These are phyloP conservation scores for Cheilosia urbana DNA, from an alignment of 2,888 invertebrate species.

Conservation along the genomic window DNA sequence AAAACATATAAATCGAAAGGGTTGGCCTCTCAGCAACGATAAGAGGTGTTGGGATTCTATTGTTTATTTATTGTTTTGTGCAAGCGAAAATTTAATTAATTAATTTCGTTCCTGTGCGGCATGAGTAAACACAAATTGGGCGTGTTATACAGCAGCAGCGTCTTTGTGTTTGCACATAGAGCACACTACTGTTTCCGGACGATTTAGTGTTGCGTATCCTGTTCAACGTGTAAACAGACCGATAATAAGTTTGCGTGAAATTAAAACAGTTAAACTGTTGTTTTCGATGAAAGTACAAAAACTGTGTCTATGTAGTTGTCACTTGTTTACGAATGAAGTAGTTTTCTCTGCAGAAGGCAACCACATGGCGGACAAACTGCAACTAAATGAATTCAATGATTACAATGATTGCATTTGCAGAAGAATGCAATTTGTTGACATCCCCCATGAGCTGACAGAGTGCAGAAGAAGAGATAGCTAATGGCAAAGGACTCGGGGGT, in stretches of 20 bases:
- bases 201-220: slow-evolving; percentile 37
- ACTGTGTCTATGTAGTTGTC: background rate
- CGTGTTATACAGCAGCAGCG: background rate
- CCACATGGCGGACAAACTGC: slow-evolving; percentile 7
- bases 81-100: slow-evolving; percentile 61
- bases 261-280: slow-evolving; percentile 38
- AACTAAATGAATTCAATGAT: slow-evolving; percentile 30
- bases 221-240: slow-evolving; percentile 47
- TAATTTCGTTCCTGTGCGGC: slow-evolving; percentile 49
- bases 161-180: background rate
- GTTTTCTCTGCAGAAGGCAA: too few species aligned
- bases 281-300: background rate
- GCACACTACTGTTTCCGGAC: slow-evolving; percentile 54
- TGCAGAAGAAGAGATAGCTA: background rate
- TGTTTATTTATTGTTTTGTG: slow-evolving; percentile 46
- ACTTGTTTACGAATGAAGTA: background rate
- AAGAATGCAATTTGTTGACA: slow-evolving; percentile 38
- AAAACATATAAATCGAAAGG: slow-evolving; percentile 14
- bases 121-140: slow-evolving; percentile 37
- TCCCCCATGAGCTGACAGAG: too few species aligned
- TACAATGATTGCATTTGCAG: slow-evolving; percentile 14
- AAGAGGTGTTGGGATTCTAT: slow-evolving; percentile 46
- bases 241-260: slow-evolving; percentile 28
- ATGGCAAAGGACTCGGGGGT: slow-evolving; percentile 44
- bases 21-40: slow-evolving; percentile 29